These are phyloP conservation scores for Oreochromis aureus DNA, from an alignment of 2,113 vertebrate genomes.

Conservation along the genomic window DNA sequence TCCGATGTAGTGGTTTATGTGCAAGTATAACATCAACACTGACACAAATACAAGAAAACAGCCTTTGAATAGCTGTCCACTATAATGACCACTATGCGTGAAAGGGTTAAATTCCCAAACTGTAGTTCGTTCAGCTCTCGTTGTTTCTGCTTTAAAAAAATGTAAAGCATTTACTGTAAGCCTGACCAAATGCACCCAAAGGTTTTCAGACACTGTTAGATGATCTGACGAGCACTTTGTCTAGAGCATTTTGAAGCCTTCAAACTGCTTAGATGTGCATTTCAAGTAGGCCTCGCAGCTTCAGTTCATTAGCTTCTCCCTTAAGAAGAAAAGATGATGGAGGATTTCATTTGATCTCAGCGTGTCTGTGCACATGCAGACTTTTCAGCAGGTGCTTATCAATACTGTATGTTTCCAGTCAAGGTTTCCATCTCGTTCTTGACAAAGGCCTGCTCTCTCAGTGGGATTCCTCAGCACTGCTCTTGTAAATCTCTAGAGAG, in stretches of 20 bases:
- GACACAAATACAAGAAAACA: neutral
- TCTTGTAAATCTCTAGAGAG: neutral
- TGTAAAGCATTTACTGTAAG: neutral
- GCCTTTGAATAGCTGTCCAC: neutral
- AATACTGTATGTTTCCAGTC: neutral
- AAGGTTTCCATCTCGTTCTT: neutral
- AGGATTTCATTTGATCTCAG: neutral
- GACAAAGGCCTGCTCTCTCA: neutral
- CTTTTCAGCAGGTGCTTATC: neutral
- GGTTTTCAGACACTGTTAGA: neutral
- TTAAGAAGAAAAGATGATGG: neutral
- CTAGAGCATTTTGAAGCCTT: neutral
- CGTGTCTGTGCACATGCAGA: neutral
- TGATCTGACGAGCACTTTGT: neutral
- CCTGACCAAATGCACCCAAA: neutral
- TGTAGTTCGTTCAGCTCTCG: neutral
- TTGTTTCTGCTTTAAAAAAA: neutral
- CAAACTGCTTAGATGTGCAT: neutral
- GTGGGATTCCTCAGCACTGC: neutral
- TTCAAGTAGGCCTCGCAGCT: neutral
- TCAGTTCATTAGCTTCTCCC: neutral
- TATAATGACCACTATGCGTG: neutral
- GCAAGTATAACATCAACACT: neutral
- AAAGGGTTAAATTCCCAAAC: neutral
- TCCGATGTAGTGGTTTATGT: neutral